Percentiles rank a stretch among this genome's conserved stretches.
phyloP scores from a whole-genome alignment of 2,113 vertebrate species.

The Cheirogaleus medius region DNA sequence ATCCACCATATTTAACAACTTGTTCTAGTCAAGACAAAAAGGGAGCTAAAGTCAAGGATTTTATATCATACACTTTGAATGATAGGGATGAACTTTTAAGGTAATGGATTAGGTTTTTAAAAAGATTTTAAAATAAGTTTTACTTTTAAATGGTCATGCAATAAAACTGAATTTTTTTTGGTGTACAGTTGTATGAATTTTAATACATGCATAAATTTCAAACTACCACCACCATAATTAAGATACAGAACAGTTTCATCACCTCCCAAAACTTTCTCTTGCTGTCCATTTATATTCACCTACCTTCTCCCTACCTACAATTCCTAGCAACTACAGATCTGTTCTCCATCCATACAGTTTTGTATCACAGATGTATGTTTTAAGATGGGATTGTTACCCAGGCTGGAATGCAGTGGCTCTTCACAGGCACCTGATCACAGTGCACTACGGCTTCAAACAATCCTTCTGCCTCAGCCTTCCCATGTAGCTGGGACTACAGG shows the following conservation, averaged over 20 bases:
- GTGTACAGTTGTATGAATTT: background rate
- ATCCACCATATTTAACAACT: background rate
- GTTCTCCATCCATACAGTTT: background rate
- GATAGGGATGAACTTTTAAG: conserved; percentile 8
- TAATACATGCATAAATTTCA: background rate
- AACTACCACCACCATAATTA: background rate
- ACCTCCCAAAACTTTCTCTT: background rate
- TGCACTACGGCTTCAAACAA: background rate
- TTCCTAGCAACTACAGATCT: background rate
- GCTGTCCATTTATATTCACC: background rate
- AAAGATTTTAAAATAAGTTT: background rate
- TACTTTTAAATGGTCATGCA: background rate
- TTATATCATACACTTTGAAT: background rate
- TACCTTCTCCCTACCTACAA: background rate
- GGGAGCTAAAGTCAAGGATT: background rate
- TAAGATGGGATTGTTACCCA: background rate
- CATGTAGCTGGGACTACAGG: background rate
- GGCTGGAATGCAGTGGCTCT: background rate
- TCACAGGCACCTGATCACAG: background rate
- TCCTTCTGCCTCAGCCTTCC: background rate
- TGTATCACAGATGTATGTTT: background rate
- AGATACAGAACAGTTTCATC: background rate
- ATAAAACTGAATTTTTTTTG: background rate
- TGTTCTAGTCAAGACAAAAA: background rate
- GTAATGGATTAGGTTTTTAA: background rate